Conservation (phyloP, 2,113 vertebrate genomes). For the Synchiropus splendidus region DNA sequence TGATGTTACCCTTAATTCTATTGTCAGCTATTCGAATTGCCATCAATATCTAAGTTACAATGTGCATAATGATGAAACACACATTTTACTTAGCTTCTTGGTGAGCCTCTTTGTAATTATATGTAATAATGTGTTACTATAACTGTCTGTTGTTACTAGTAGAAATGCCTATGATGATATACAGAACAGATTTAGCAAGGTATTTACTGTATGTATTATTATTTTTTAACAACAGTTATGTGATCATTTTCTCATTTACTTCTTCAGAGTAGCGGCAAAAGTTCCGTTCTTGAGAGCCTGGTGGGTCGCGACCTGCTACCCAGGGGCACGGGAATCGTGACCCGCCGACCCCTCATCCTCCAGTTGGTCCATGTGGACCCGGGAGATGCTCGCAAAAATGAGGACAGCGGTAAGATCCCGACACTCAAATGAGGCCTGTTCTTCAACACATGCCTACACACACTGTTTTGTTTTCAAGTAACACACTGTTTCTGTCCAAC, state of each 20-base stretch:
- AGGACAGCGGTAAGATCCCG: constrained; percentile 76
- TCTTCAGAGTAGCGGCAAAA: constrained; percentile 95
- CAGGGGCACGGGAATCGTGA: constrained; percentile 90
- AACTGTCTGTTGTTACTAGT: no score
- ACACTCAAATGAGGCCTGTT: not conserved
- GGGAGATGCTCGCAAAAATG: constrained; percentile 82
- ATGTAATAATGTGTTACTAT: no score
- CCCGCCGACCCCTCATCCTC: constrained; percentile 90
- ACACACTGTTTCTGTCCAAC: constrained; percentile 62
- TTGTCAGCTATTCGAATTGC: no score
- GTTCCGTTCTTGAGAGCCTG: constrained; percentile 94
- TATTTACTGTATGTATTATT: not conserved
- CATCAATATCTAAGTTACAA: no score
- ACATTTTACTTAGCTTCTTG: no score
- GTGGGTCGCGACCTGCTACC: constrained; percentile 93
- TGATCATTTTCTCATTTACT: constrained; percentile 26
- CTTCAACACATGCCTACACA: not conserved
- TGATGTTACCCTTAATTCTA: no score
- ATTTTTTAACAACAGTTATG: not conserved
- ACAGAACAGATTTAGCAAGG: no score
- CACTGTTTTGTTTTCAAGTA: constrained; percentile 2
- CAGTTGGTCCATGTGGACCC: constrained; percentile 88
- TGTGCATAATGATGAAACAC: no score
- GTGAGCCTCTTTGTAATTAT: no score
- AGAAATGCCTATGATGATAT: no score